phyloP scores from a whole-genome alignment of 2,888 invertebrate species.

The Lacanobia oleracea region DNA sequence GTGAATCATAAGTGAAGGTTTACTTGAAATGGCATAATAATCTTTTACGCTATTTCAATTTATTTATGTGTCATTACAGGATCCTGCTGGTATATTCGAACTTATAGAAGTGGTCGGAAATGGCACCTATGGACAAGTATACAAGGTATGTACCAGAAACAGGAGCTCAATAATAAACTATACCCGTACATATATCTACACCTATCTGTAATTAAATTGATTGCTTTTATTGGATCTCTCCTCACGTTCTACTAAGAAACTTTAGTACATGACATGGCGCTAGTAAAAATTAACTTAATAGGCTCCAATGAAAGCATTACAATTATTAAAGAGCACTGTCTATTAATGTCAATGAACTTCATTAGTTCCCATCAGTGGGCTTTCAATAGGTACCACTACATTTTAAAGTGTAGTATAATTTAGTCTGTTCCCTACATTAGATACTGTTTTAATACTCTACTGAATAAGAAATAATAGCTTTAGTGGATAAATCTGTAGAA shows the following conservation, averaged over 20 bases:
- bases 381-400: conserved; percentile 50
- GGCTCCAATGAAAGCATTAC: conserved; percentile 75
- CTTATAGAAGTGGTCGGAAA: conserved; percentile 99
- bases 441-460: neutral
- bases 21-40: conserved; percentile 79
- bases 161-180: conserved; percentile 53
- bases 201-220: conserved; percentile 58
- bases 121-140: conserved; percentile 99
- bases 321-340: conserved; percentile 77
- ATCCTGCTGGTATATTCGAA: conserved; percentile 99
- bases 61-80: conserved; percentile 92
- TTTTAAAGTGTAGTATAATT: conserved; percentile 8
- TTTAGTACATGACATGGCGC: conserved; percentile 51
- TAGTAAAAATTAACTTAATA: conserved; percentile 73
- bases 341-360: conserved; percentile 85
- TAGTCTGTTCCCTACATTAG: conserved; percentile 8
- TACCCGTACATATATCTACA: conserved; percentile 38
- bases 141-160: conserved; percentile 94
- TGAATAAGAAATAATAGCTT: neutral
- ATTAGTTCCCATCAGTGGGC: conserved; percentile 70
- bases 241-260: conserved; percentile 50
- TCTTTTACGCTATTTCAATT: conserved; percentile 70
- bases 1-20: conserved; percentile 89
- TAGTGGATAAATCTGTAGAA: neutral
- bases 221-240: conserved; percentile 51